Evolutionary conservation across 2,113 vertebrate genomes (phyloP).

Genomic region (Rhabdomys dilectus): DNA sequence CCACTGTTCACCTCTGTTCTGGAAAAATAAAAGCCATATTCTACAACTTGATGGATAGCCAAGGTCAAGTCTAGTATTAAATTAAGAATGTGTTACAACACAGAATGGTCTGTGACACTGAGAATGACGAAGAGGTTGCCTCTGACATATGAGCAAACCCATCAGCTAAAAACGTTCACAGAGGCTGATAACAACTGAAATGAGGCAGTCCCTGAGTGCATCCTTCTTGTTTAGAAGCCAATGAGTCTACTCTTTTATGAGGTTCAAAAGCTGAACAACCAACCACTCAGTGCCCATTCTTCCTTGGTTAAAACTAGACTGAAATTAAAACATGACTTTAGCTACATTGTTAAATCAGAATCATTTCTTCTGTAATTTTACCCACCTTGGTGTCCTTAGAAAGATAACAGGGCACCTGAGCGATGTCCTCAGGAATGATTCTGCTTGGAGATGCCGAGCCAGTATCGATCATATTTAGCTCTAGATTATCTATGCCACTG

Average conservation of each 20-base stretch:
- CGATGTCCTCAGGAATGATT: conserved; percentile 56
- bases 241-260: conserved; percentile 40
- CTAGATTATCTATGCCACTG: background rate
- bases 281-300: background rate
- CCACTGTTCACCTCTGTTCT: background rate
- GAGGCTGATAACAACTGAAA: background rate
- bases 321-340: conserved; percentile 71
- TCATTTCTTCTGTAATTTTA: conserved; percentile 63
- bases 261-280: conserved; percentile 59
- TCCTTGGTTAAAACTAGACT: conserved; percentile 56
- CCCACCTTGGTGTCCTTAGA: conserved; percentile 64
- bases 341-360: conserved; percentile 71
- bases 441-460: conserved; percentile 20
- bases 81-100: background rate
- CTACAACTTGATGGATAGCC: background rate
- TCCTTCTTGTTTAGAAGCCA: conserved; percentile 68
- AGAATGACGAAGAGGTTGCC: conserved; percentile 51
- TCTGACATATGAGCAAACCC: conserved; percentile 49
- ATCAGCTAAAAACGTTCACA: conserved; percentile 50
- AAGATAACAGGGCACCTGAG: conserved; percentile 56
- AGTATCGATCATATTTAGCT: background rate
- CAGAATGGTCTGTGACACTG: background rate
- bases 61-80: conserved; percentile 32
- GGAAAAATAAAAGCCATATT: background rate
- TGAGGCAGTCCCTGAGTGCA: conserved; percentile 5